Percentiles rank a stretch among this genome's conserved stretches.
Conservation (phyloP, 2,797 vertebrate genomes). For the Oreortyx pictus region DNA sequence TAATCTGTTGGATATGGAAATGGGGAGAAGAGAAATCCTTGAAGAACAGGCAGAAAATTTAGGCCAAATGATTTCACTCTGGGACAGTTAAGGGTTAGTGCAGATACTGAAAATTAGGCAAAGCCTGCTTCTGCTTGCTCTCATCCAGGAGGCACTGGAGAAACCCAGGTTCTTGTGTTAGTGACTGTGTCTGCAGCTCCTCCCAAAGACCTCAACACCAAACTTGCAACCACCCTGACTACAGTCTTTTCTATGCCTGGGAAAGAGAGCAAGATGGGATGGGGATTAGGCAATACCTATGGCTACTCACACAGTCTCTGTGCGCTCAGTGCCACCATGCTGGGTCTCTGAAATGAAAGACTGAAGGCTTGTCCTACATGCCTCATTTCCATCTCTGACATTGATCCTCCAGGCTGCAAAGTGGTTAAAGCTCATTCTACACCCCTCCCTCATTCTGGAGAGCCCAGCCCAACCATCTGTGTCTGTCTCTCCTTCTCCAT, state of each 20-base stretch:
- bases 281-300: background rate
- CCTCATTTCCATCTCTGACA: background rate
- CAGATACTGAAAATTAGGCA: background rate
- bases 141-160: background rate
- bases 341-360: background rate
- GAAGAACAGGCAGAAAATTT: background rate
- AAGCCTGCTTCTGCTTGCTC: background rate
- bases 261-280: background rate
- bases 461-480: background rate
- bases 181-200: background rate
- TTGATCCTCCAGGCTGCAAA: background rate
- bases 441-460: background rate
- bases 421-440: background rate
- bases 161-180: background rate
- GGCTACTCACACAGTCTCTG: background rate
- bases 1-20: conserved; percentile 25
- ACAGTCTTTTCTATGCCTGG: background rate
- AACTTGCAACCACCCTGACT: background rate
- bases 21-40: conserved; percentile 17
- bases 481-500: background rate
- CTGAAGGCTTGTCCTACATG: background rate
- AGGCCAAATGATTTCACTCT: background rate
- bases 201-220: background rate
- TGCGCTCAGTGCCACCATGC: background rate
- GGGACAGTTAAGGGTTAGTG: background rate